Evolutionary conservation across 2,797 vertebrate genomes (phyloP), one percentile per base, ranked within the genome.

Genomic region (Cynopterus sphinx): DNA sequence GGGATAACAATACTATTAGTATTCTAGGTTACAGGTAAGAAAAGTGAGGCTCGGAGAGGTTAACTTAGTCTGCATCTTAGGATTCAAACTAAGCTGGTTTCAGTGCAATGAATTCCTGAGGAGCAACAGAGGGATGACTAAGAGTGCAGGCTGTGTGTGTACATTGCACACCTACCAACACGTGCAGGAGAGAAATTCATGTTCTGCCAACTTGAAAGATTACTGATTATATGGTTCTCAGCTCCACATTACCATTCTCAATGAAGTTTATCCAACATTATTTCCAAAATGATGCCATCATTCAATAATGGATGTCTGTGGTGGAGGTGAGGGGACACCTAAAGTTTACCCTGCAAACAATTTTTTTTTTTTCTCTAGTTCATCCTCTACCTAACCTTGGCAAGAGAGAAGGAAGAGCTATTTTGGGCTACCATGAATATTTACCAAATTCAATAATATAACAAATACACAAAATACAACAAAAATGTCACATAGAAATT

Each of bases 51-150:
- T 41, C 4, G 2, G 0, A 17, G 24, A 36, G 31, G 33, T 15
- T 46, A 11, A 49, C 55, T 6, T 5, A 9, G 41, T 31, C 31
- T 3, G 12, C 21, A 11, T 1, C 4, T 41, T 19, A 26, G 67
- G n/a, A 13, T 0, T 36, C 31, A 71, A 12, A 33, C 24, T 43
- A 82, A 53, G 51, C 4, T 26, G 39, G 49, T 8, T 24, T 59
- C 7, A 22, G 51, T 5, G 61, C 86, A 12, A 5, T 2, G 17
- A 31, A 17, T 13, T 31, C 61, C 61, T 9, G 36, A 87, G 26
- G 13, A 24, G 43, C 33, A 55, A 43, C 4, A 21, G 6, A 0
- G 3, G 0, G 0, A 7, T 4, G 24, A 3, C 4, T 2, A 9
- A 59, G 39, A 0, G 5, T 2, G 2, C 31, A 57, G 46, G 41